Evolutionary conservation across 2,888 invertebrate species (phyloP), one percentile per base, ranked within the genome.

Genomic region (Mythimna loreyi): DNA sequence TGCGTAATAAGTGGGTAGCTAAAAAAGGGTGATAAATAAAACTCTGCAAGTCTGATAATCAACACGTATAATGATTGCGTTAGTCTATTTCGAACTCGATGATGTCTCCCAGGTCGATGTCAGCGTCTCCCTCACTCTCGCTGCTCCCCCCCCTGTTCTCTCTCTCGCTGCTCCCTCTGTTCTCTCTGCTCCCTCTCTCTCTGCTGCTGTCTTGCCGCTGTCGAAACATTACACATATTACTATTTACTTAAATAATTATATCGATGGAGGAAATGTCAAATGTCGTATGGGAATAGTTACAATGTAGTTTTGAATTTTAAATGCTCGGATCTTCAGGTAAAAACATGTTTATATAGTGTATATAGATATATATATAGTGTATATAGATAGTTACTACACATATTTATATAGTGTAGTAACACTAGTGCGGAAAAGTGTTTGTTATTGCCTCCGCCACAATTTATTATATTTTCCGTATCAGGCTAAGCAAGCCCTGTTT

Each of bases 81-180:
- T 84, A 93, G 76, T 93, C 92, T 13, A 94, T 82, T 47, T 93
- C 95, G 72, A 96, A 94, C 76, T 95, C 94, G 21, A 96, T 92
- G 70, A 95, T 92, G 75, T 96, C 93, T 7, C 91, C 93, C 50
- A 96, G 89, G 76, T 96, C 94, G 0, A 95, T 82, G 76, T 94
- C 93, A 23, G 87, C 91, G 80, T 95, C 94, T 0, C 82, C 90
- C 62, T 94, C 94, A 30, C 92, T 93, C 85, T 93, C 94, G 66
- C 92, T 93, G 88, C 92, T 93, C 11, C n/a, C n/a, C n/a, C n/a
- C n/a, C n/a, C 62, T 3, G 13, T 3, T 40, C 5, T 5, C 36
- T 36, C 36, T 36, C 11, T 19, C 5, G 16, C 40, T 40, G 16
- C 3, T 5, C n/a, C n/a, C n/a, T n/a, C n/a, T n/a, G n/a, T n/a